Conservation (phyloP, 2,113 vertebrate species). For the Nanger granti region DNA sequence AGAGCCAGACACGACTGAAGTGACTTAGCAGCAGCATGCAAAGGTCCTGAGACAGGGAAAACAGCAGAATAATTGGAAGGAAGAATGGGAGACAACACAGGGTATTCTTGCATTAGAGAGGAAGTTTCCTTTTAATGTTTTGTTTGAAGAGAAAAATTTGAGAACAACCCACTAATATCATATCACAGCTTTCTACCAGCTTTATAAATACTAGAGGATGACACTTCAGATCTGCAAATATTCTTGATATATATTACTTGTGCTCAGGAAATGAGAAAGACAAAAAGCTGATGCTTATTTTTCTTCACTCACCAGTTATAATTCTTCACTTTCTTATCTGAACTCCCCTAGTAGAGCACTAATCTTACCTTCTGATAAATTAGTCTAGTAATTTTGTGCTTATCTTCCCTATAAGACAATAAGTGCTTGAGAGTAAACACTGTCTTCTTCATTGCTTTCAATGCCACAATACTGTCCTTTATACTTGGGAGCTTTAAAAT, state of each 20-base stretch:
- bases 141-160: not conserved
- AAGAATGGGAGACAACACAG: not conserved
- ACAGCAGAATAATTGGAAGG: not conserved
- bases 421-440: not conserved
- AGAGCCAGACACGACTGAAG: too few species aligned
- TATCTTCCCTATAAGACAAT: not conserved
- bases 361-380: not conserved
- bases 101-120: not conserved
- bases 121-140: not conserved
- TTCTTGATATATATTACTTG: not conserved
- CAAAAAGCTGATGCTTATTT: not conserved
- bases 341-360: not conserved
- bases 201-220: not conserved
- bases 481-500: not conserved
- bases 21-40: too few species aligned
- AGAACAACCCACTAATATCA: not conserved
- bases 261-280: not conserved
- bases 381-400: not conserved
- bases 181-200: not conserved
- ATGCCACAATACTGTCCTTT: not conserved
- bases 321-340: not conserved
- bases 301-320: not conserved
- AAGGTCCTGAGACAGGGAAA: fast-evolving
- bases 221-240: not conserved
- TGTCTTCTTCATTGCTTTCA: not conserved